Conservation (phyloP, 2,113 vertebrate genomes). For the Leptobrachium leishanense region DNA sequence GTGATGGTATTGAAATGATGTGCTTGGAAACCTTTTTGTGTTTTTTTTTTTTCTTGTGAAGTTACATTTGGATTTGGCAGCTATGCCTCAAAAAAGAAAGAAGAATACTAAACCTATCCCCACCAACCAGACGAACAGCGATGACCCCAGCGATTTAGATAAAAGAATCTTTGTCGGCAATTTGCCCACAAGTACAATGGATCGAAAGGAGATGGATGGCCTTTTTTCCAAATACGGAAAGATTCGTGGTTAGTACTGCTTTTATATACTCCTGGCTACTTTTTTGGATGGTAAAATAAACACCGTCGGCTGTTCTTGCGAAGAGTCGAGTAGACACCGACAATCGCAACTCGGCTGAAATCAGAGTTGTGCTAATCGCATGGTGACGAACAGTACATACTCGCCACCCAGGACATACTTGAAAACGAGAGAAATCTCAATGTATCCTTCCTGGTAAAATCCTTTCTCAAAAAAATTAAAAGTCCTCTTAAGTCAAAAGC, state of each 20-base stretch:
- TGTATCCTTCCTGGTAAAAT: no score
- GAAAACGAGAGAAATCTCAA: no score
- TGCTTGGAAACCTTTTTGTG: slow-evolving; percentile 56
- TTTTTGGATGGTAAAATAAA: slow-evolving; percentile 1
- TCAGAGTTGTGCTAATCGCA: no score
- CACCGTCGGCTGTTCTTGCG: no score
- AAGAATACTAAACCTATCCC: slow-evolving; percentile 67
- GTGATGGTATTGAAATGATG: slow-evolving; percentile 53
- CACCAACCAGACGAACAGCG: slow-evolving; percentile 74
- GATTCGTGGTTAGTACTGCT: slow-evolving; percentile 80
- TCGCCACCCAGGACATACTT: no score
- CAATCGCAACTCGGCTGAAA: no score
- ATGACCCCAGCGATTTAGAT: slow-evolving; percentile 81
- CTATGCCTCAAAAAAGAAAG: slow-evolving; percentile 80
- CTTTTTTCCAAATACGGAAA: slow-evolving; percentile 81
- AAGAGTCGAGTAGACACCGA: no score
- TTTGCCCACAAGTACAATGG: slow-evolving; percentile 85
- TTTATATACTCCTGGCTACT: slow-evolving; percentile 47
- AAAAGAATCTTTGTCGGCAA: slow-evolving; percentile 87
- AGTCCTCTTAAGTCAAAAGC: no score
- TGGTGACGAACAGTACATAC: no score
- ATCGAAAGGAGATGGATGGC: slow-evolving; percentile 82
- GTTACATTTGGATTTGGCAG: slow-evolving; percentile 58
- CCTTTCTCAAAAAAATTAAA: no score
- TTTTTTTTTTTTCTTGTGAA: slow-evolving; percentile 58